A percentile compares a stretch with the other conserved stretches of the same genome.
phyloP scores from a whole-genome alignment of 2,888 invertebrate genomes.

The Folsomia manolachei region DNA sequence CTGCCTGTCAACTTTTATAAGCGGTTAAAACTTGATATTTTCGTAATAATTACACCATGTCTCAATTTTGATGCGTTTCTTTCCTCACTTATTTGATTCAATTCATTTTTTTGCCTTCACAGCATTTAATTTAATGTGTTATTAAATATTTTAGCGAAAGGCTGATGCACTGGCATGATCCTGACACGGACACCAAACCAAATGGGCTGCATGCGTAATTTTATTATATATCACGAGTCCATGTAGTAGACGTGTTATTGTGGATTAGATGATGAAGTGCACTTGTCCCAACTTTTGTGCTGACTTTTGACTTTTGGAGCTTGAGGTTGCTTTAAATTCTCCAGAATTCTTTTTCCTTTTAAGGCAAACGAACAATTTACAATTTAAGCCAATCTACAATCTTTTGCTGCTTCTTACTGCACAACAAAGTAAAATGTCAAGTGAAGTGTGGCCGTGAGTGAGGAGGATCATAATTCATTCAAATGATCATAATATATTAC shows the following conservation, averaged over 20 bases:
- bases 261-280: too few relatives aligned
- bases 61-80: too few relatives aligned
- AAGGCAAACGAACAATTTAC: not conserved
- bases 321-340: not conserved
- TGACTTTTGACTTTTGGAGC: not conserved
- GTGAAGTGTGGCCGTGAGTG: not conserved
- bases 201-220: too few relatives aligned
- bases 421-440: constrained; percentile 6
- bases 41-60: too few relatives aligned
- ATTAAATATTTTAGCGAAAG: not conserved
- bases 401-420: not conserved
- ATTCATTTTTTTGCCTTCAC: too few relatives aligned
- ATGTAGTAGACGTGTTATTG: not conserved
- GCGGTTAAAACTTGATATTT: too few relatives aligned
- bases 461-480: not conserved
- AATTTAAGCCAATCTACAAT: constrained; percentile 10
- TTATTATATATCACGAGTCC: too few relatives aligned
- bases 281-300: too few relatives aligned
- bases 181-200: not conserved
- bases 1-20: too few relatives aligned
- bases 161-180: not conserved
- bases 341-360: constrained; percentile 8
- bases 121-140: not conserved
- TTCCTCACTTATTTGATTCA: too few relatives aligned
- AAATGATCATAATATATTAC: not conserved